phyloP scores from a whole-genome alignment of 1,140 invertebrate species.

The Pseudomyrmex cubaensis region DNA sequence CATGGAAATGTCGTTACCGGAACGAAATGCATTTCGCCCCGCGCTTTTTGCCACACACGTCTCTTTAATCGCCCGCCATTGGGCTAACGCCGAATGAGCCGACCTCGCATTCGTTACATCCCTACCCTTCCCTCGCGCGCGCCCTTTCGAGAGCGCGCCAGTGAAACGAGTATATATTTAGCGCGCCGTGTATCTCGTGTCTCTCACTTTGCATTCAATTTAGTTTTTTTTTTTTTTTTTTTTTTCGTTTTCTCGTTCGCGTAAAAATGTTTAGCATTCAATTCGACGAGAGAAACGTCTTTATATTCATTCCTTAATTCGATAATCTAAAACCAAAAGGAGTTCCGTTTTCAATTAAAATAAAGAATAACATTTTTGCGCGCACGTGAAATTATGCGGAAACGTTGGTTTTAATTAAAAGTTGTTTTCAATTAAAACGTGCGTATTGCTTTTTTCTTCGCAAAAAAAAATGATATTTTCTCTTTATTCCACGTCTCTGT shows the following conservation, averaged over 20 bases:
- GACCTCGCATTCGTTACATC: background rate
- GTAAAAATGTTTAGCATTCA: background rate
- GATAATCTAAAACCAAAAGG: background rate
- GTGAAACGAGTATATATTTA: background rate
- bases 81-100: background rate
- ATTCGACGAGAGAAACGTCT: background rate
- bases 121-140: background rate
- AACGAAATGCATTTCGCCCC: conserved; percentile 32
- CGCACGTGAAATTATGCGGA: background rate
- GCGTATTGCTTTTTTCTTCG: no score
- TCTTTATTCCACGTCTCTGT: no score
- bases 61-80: conserved; percentile 43
- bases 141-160: no score
- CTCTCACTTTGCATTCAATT: background rate
- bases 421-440: no score
- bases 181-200: background rate
- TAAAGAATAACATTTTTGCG: background rate
- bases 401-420: no score
- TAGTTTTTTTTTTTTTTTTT: background rate
- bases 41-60: conserved; percentile 16
- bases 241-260: no score
- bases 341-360: conserved; percentile 16
- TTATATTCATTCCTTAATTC: background rate
- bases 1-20: conserved; percentile 60
- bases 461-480: no score